phyloP scores from a whole-genome alignment of 2,797 vertebrate species.

The Netta rufina region DNA sequence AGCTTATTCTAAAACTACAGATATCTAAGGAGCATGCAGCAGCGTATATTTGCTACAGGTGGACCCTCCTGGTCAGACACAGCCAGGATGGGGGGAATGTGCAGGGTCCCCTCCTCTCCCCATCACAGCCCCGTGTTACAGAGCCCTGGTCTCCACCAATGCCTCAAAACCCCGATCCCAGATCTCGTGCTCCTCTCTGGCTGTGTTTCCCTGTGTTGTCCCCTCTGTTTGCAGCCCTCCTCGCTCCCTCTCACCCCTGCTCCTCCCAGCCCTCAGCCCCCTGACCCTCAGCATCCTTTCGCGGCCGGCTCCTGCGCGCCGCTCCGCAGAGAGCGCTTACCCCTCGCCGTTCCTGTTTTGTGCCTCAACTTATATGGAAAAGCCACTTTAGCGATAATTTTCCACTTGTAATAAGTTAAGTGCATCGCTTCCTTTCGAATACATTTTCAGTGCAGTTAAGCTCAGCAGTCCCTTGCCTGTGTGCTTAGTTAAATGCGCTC shows the following conservation, averaged over 20 bases:
- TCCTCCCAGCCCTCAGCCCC: background rate
- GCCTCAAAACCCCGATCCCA: background rate
- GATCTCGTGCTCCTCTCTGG: background rate
- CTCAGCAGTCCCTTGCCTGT: conserved; percentile 72
- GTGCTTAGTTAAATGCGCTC: conserved; percentile 66
- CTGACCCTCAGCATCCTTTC: background rate
- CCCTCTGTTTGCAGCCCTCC: background rate
- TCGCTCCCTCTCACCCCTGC: accelerated
- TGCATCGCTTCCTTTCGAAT: conserved; percentile 74
- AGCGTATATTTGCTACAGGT: accelerated
- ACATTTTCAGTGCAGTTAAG: conserved; percentile 74
- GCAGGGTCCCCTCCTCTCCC: background rate
- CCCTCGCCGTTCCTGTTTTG: conserved; percentile 35
- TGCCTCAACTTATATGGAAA: conserved; percentile 61
- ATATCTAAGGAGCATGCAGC: accelerated
- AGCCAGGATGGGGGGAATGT: background rate
- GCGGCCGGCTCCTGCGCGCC: background rate
- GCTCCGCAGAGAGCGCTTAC: background rate
- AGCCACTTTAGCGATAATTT: conserved; percentile 76
- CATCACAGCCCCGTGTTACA: background rate
- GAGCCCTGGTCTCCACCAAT: background rate
- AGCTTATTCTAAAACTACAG: background rate
- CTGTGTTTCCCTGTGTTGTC: accelerated
- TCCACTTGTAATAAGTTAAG: conserved; percentile 79
- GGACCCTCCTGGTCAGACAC: background rate